phyloP scores from a whole-genome alignment of 2,888 invertebrate genomes.

The Aspidiotus destructor region DNA sequence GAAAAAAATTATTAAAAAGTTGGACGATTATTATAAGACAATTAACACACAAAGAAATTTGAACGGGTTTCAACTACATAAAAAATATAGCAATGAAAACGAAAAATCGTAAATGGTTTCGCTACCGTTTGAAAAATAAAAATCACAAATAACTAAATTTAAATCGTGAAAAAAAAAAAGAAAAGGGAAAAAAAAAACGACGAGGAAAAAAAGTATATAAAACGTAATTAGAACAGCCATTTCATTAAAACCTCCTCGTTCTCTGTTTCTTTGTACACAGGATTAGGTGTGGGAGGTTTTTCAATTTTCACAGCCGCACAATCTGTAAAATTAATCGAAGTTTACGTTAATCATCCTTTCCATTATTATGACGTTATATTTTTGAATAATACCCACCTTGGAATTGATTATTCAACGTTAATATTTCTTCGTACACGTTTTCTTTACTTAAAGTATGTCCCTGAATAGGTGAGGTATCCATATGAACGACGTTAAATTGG shows the following conservation, averaged over 20 bases:
- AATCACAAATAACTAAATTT: background rate
- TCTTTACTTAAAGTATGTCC: conserved; percentile 15
- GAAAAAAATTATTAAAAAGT: too few relatives aligned
- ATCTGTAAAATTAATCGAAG: background rate
- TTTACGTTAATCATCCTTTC: too few relatives aligned
- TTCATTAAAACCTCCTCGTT: conserved; percentile 23
- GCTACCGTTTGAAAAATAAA: too few relatives aligned
- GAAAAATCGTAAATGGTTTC: too few relatives aligned
- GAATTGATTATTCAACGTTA: conserved; percentile 28
- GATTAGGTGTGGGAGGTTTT: conserved; percentile 23
- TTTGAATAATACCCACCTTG: conserved; percentile 15
- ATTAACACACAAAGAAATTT: too few relatives aligned
- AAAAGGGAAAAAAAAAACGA: background rate
- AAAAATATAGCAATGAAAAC: too few relatives aligned
- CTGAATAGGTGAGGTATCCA: conserved; percentile 8
- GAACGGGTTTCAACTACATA: too few relatives aligned
- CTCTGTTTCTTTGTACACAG: conserved; percentile 23
- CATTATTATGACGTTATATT: background rate
- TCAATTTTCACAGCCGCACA: conserved; percentile 30
- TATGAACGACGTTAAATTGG: conserved; percentile 5
- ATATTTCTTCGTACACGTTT: conserved; percentile 22
- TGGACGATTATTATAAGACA: too few relatives aligned
- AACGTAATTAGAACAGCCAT: conserved; percentile 27
- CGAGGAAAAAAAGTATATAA: background rate
- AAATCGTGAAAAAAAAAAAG: background rate